Conservation (phyloP, 2,797 vertebrate genomes). For the Leptodactylus fallax region DNA sequence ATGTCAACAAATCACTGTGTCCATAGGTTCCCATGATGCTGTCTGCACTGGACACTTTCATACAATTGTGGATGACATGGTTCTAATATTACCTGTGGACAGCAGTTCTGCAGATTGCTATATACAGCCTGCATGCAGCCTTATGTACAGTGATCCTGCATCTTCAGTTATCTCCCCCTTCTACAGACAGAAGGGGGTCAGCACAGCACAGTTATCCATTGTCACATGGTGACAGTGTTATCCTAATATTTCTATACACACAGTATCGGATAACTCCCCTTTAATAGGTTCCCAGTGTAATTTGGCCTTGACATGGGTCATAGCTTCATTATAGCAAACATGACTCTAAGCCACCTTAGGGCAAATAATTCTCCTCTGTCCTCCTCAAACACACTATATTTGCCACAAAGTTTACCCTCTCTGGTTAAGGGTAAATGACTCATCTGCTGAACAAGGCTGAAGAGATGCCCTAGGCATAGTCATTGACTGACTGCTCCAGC, state of each 20-base stretch:
- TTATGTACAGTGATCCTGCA: too few relatives aligned
- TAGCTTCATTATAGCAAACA: conserved; percentile 46
- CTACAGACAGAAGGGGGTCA: too few relatives aligned
- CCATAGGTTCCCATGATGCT: too few relatives aligned
- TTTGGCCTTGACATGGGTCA: conserved; percentile 50
- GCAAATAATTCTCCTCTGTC: conserved; percentile 72
- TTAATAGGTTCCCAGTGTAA: neutral
- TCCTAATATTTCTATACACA: neutral
- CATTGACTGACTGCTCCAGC: conserved; percentile 70
- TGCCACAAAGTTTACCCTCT: conserved; percentile 71
- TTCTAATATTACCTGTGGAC: too few relatives aligned
- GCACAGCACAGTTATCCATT: neutral
- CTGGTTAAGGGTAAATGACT: conserved; percentile 78
- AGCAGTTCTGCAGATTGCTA: too few relatives aligned
- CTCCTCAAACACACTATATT: conserved; percentile 74
- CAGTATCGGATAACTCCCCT: neutral
- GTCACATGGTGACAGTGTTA: neutral
- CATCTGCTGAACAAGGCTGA: conserved; percentile 70
- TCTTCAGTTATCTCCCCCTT: too few relatives aligned
- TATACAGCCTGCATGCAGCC: too few relatives aligned
- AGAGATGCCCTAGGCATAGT: conserved; percentile 74
- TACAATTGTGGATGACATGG: too few relatives aligned
- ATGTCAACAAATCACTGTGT: too few relatives aligned
- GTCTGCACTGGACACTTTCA: too few relatives aligned
- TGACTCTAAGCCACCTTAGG: conserved; percentile 68